A percentile compares a stretch with the other conserved stretches of the same genome.
Conservation (phyloP, 2,797 vertebrate species). For the Hypotaenidia okinawae region DNA sequence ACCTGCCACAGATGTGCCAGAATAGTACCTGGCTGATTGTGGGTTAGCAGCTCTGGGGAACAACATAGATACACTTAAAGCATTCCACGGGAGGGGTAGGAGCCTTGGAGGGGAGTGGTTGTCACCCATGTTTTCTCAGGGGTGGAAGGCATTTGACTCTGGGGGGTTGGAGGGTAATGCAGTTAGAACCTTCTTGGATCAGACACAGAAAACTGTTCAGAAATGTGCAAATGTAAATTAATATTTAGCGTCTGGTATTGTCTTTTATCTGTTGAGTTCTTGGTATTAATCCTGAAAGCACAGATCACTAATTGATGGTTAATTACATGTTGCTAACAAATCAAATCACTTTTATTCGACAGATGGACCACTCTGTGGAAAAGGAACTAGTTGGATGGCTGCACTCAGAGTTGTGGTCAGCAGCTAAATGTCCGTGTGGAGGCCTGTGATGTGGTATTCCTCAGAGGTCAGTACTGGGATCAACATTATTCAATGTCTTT, state of each 20-base stretch:
- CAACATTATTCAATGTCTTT: too few relatives aligned
- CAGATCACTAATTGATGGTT: not conserved
- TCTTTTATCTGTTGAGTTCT: not conserved
- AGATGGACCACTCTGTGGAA: too few relatives aligned
- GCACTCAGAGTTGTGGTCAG: too few relatives aligned
- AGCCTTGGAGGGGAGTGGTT: not conserved
- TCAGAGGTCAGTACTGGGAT: too few relatives aligned
- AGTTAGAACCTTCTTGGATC: not conserved
- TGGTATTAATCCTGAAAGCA: not conserved
- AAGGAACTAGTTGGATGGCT: too few relatives aligned
- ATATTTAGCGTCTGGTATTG: not conserved
- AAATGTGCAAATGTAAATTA: not conserved
- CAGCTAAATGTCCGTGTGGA: too few relatives aligned
- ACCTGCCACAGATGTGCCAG: accelerated
- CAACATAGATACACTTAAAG: not conserved
- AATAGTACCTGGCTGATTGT: too few relatives aligned
- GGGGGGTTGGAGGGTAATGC: accelerated
- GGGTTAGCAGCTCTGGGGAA: not conserved
- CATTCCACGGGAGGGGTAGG: not conserved
- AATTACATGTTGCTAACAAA: not conserved
- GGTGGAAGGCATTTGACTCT: accelerated
- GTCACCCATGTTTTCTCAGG: not conserved
- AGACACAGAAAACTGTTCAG: not conserved
- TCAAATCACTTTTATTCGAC: not conserved
- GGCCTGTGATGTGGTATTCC: too few relatives aligned